phyloP scores from a whole-genome alignment of 2,797 vertebrate genomes.

The Chelon labrosus region DNA sequence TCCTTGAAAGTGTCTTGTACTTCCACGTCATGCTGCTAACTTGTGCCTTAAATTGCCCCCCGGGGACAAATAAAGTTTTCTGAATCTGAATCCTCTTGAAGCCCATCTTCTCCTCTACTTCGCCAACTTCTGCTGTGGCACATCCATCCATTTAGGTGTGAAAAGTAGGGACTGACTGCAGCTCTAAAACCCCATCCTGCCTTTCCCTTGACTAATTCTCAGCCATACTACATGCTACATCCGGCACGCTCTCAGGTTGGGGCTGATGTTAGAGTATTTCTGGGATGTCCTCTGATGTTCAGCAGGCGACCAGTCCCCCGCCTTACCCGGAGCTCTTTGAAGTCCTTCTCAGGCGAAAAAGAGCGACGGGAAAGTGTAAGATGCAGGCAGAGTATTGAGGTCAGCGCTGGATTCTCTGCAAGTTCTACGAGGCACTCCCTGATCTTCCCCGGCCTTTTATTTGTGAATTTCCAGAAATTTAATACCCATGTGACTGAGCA shows the following conservation, averaged over 20 bases:
- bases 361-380: slow-evolving; percentile 12
- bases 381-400: slow-evolving; percentile 62
- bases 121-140: slow-evolving; percentile 1
- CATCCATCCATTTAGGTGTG: slow-evolving; percentile 27
- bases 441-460: slow-evolving; percentile 16
- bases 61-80: background rate
- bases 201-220: slow-evolving; percentile 32
- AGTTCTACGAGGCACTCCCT: slow-evolving; percentile 19
- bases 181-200: slow-evolving; percentile 52
- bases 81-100: slow-evolving; percentile 5
- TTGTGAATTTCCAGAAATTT: slow-evolving; percentile 46
- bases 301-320: slow-evolving; percentile 35
- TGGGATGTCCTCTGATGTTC: slow-evolving; percentile 61
- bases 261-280: slow-evolving; percentile 38
- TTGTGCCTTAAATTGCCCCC: too few relatives aligned
- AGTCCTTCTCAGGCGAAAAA: slow-evolving; percentile 38
- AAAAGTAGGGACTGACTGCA: slow-evolving; percentile 32
- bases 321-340: slow-evolving; percentile 57
- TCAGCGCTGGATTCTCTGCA: slow-evolving; percentile 52
- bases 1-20: too few relatives aligned
- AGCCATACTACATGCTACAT: slow-evolving; percentile 4
- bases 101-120: slow-evolving; percentile 17
- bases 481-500: slow-evolving; percentile 40
- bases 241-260: slow-evolving; percentile 35
- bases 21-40: too few relatives aligned